Base-by-base conservation (phyloP, 2,797 vertebrate genomes). In the Nasua narica region DNA sequence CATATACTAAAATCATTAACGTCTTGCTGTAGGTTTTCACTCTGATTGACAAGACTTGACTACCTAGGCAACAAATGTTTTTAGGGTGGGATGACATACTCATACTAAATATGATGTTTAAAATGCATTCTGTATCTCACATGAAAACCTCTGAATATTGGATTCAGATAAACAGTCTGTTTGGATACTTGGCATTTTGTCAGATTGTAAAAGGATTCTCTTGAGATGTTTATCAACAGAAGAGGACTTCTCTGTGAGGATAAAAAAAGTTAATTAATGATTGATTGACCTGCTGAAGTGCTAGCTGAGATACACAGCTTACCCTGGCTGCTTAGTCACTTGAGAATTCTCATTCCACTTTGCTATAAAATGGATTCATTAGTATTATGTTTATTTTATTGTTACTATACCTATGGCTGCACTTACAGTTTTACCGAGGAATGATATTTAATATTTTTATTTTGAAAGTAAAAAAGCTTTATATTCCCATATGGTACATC, bases 191-290 rank as follows among this genome's bases (percentile, higher is more conserved):
- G 86, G 50, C 88, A 92, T 93, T 87, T 81, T 86, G 91, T 95
- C 82, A 79, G 37, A 90, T 46, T 94, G 90, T 83, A 95, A 93
- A 79, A 16, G 29, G 67, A 95, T 40, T 95, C 92, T 94, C 96
- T 67, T 35, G 91, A 81, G 87, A 96, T 90, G 46, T 86, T 90
- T 89, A 90, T 82, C 87, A 93, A 86, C 37, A 52, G 56, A 94
- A 95, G 21, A 87, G 16, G 72, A 58, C 37, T 88, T 92, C n/a
- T 95, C 46, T 92, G 77, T 79, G 69, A 96, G 62, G 60, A 95
- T 92, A 12, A 62, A 91, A 93, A 74, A 96, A 82, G 76, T 86
- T 95, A 97, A 95, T 97, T 95, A 95, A 86, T 95, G 95, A 96
- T 96, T 89, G 89, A 96, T 91, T 96, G 97, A 90, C 70, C 72